These are phyloP conservation scores for Thermophis baileyi DNA, from an alignment of 2,113 vertebrate species.

Conservation along the genomic window DNA sequence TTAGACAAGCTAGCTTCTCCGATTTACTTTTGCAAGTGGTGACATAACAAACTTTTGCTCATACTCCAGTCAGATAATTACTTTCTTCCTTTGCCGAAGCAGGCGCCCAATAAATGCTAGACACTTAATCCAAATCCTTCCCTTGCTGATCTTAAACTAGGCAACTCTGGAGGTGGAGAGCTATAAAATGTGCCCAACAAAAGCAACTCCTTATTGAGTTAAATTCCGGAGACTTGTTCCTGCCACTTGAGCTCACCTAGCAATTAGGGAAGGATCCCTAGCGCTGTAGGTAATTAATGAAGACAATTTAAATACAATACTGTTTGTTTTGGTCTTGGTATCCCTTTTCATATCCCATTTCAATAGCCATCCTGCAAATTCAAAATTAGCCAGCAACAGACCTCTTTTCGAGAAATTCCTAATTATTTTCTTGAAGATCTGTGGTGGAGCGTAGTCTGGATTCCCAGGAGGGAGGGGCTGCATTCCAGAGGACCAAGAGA, in stretches of 20 bases:
- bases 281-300: background rate
- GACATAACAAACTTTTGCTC: background rate
- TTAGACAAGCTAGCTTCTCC: background rate
- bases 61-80: background rate
- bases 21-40: background rate
- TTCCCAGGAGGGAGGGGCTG: background rate
- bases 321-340: background rate
- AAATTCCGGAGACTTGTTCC: background rate
- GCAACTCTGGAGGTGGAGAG: background rate
- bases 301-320: background rate
- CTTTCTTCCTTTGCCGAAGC: background rate
- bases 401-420: background rate
- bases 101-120: background rate
- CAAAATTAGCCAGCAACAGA: background rate
- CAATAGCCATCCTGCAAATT: background rate
- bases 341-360: background rate
- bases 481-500: background rate
- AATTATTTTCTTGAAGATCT: background rate
- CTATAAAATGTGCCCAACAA: background rate
- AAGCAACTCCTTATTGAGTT: background rate
- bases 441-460: background rate
- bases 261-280: background rate
- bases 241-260: background rate
- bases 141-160: background rate
- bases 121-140: background rate